Evolutionary conservation across 2,888 invertebrate species (phyloP).

Genomic region (Tolmerus cingulatus): DNA sequence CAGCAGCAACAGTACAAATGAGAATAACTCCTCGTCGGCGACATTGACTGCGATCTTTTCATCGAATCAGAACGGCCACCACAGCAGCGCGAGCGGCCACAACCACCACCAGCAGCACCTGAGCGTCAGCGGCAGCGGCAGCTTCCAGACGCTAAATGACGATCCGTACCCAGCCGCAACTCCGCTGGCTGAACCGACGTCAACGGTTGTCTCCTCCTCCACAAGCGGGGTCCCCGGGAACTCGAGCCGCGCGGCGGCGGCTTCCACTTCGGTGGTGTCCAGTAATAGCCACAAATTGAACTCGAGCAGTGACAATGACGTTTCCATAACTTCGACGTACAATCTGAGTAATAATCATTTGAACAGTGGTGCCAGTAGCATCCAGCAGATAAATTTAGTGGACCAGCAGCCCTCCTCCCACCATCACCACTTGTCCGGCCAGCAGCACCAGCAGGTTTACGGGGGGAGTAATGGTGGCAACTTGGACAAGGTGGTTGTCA

Average conservation of each 20-base stretch:
- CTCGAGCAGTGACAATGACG: slow-evolving; percentile 48
- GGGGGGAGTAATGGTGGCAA: slow-evolving; percentile 45
- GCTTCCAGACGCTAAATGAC: slow-evolving; percentile 46
- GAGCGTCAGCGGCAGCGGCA: not conserved
- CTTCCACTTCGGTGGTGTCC: not conserved
- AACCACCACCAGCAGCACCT: slow-evolving; percentile 47
- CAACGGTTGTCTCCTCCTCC: slow-evolving; percentile 38
- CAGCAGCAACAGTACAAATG: slow-evolving; percentile 45
- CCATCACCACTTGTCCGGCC: slow-evolving; percentile 27
- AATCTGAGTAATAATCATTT: slow-evolving; percentile 45
- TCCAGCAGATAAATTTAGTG: slow-evolving; percentile 7
- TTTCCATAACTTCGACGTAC: slow-evolving; percentile 49
- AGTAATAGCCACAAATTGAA: slow-evolving; percentile 31
- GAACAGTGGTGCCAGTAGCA: slow-evolving; percentile 45
- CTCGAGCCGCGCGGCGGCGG: not conserved
- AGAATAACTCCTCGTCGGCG: slow-evolving; percentile 35
- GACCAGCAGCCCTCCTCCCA: slow-evolving; percentile 42
- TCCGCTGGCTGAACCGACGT: slow-evolving; percentile 43
- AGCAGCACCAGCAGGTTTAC: slow-evolving; percentile 42
- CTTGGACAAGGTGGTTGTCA: slow-evolving; percentile 48
- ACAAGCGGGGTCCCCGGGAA: not conserved
- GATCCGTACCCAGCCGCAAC: slow-evolving; percentile 36
- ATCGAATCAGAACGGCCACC: slow-evolving; percentile 44
- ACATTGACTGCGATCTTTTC: slow-evolving; percentile 30
- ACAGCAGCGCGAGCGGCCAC: slow-evolving; percentile 18